A percentile compares a stretch with the other conserved stretches of the same genome.
Evolutionary conservation across 2,888 invertebrate genomes (phyloP).

Genomic region (Holacanthella duospinosa): DNA sequence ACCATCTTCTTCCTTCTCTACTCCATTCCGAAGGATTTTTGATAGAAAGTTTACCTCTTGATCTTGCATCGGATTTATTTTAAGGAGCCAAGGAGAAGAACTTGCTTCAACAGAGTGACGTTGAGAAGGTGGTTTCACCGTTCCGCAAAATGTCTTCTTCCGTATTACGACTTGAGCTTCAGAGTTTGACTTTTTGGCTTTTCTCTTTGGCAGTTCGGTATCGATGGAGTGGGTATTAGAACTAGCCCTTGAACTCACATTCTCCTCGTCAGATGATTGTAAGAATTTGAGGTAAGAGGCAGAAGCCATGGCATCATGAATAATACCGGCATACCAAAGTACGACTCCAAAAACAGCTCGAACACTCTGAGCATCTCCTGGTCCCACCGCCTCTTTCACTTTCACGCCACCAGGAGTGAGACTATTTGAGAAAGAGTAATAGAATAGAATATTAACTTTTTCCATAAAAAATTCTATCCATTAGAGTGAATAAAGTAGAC

Average conservation of each 20-base stretch:
- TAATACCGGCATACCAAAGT: slow-evolving; percentile 93
- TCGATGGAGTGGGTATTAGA: too few species aligned
- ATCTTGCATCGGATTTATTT: slow-evolving; percentile 28
- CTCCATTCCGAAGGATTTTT: neutral
- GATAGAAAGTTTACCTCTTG: neutral
- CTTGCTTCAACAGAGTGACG: slow-evolving; percentile 80
- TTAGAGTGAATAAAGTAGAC: too few species aligned
- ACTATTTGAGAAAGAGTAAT: neutral
- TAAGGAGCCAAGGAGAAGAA: slow-evolving; percentile 53
- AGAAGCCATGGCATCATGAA: slow-evolving; percentile 96
- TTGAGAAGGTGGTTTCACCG: slow-evolving; percentile 42
- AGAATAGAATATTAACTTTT: too few species aligned
- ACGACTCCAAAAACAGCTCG: slow-evolving; percentile 93
- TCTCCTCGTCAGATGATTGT: slow-evolving; percentile 17
- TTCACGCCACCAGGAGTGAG: slow-evolving; percentile 43
- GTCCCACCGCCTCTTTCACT: slow-evolving; percentile 74
- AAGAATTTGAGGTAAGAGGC: slow-evolving; percentile 92
- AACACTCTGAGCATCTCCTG: slow-evolving; percentile 80
- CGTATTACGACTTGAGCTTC: slow-evolving; percentile 14
- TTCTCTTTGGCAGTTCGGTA: neutral
- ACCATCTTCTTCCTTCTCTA: neutral
- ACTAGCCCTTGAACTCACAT: too few species aligned
- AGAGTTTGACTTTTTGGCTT: neutral
- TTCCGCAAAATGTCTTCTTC: slow-evolving; percentile 23
- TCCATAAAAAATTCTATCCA: too few species aligned